Evolutionary conservation across 1,140 invertebrate genomes (phyloP), one percentile per base, ranked within the genome.

Genomic region (Trachymyrmex septentrionalis): DNA sequence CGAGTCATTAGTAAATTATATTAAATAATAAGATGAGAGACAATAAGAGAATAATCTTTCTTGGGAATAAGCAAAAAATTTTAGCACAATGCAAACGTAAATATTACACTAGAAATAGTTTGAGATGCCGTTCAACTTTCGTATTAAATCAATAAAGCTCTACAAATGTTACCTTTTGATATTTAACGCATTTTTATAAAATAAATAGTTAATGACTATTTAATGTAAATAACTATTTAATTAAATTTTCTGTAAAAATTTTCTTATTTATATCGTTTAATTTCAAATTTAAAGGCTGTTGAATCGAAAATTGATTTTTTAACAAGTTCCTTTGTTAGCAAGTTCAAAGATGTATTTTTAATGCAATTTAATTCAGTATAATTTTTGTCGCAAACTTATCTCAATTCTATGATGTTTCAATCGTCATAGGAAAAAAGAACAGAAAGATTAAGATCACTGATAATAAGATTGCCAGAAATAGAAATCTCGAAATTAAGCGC

Each of bases 391-490:
- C 10, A 0, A 48, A 44, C 27, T 72, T 44, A 69, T 55, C 16
- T 55, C 53, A 59, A 48, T 48, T 72, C 24, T 19, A 30, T 1
- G 55, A 59, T 55, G 24, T 72, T 50, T 48, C 53, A 16, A 86
- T 80, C 63, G 14, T 14, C 14, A 24, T 12, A 10, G 2, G 3
- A 21, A 38, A 48, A 48, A 86, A n/a, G 19, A 63, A 16, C 7
- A 50, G 21, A 44, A 19, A 57, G 73, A 67, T 53, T 78, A 78
- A 85, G 34, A 77, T 0, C 44, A 21, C 19, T 55, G 44, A n/a
- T 10, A 30, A 72, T 59, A 21, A 72, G 48, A n/a, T 53, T 57
- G 63, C 34, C 66, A 66, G 77, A 81, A 86, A 82, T 86, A 82
- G 76, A 61, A 71, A 48, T 27, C 64, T 50, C 38, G 2, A 30